These are phyloP conservation scores for Volucella inflata DNA, from an alignment of 2,888 invertebrate species.

Conservation along the genomic window DNA sequence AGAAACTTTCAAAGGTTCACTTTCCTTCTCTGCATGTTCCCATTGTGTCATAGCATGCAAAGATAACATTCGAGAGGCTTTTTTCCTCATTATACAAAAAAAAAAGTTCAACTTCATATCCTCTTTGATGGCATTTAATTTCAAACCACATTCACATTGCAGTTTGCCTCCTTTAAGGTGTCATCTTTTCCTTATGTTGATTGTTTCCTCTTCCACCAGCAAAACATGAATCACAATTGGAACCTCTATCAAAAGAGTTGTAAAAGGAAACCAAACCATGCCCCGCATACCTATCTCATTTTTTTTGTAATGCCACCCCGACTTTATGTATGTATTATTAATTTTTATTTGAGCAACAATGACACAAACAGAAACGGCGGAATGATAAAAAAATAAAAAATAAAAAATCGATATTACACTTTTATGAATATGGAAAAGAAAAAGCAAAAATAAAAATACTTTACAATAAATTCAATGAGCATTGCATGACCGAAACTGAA, in stretches of 20 bases:
- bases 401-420: slow-evolving; percentile 68
- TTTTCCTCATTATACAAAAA: slow-evolving; percentile 13
- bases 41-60: slow-evolving; percentile 30
- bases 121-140: slow-evolving; percentile 55
- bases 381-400: slow-evolving; percentile 16
- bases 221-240: slow-evolving; percentile 66
- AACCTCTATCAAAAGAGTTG: slow-evolving; percentile 44
- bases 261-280: slow-evolving; percentile 33
- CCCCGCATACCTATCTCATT: slow-evolving; percentile 16
- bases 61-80: slow-evolving; percentile 26
- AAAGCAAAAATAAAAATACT: slow-evolving; percentile 58
- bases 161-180: slow-evolving; percentile 25
- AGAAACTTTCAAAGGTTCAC: slow-evolving; percentile 4
- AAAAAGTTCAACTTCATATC: slow-evolving; percentile 17
- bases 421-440: slow-evolving; percentile 47
- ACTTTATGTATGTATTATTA: slow-evolving; percentile 57
- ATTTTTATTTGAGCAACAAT: slow-evolving; percentile 72
- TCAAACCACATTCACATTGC: slow-evolving; percentile 34
- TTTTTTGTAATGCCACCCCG: slow-evolving; percentile 21
- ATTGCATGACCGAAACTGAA: slow-evolving; percentile 15
- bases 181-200: slow-evolving; percentile 55
- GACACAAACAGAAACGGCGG: slow-evolving; percentile 45
- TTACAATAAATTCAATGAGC: slow-evolving; percentile 69
- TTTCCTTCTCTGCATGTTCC: slow-evolving; percentile 1
- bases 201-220: slow-evolving; percentile 50